A percentile compares a stretch with the other conserved stretches of the same genome.
phyloP scores from a whole-genome alignment of 2,797 vertebrate genomes.

The Schizopygopsis pylzovi region DNA sequence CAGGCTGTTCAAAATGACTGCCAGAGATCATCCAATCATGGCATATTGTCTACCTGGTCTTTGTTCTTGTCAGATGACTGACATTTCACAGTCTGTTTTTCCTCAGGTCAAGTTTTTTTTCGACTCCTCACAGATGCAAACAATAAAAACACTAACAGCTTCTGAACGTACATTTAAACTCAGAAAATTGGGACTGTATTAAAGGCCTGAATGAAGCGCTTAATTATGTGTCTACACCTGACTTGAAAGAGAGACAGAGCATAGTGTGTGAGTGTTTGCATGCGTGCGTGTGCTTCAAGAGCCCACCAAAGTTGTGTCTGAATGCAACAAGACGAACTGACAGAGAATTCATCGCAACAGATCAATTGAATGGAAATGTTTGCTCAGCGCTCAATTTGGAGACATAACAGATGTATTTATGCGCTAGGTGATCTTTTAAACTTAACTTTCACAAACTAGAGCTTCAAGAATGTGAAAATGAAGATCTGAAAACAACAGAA shows the following conservation, averaged over 20 bases:
- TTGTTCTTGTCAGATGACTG: conserved; percentile 61
- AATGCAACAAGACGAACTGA: conserved; percentile 64
- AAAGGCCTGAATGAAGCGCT: conserved; percentile 67
- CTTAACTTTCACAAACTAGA: conserved; percentile 51
- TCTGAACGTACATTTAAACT: conserved; percentile 57
- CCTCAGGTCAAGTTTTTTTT: conserved; percentile 55
- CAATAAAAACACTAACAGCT: conserved; percentile 53
- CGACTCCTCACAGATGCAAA: conserved; percentile 61
- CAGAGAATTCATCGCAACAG: conserved; percentile 60
- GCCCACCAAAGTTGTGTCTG: conserved; percentile 73
- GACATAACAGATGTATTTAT: conserved; percentile 69
- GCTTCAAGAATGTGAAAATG: conserved; percentile 32
- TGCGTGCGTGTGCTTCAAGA: conserved; percentile 53
- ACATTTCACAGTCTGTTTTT: conserved; percentile 64
- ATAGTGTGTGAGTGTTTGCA: conserved; percentile 16
- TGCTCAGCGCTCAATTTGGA: conserved; percentile 65
- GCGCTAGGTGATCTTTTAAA: conserved; percentile 55
- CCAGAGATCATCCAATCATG: conserved; percentile 56
- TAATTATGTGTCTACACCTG: conserved; percentile 74
- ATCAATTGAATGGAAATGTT: conserved; percentile 70
- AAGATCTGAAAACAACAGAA: conserved; percentile 22
- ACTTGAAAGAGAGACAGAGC: conserved; percentile 55
- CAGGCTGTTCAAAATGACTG: background rate
- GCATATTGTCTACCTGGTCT: conserved; percentile 58
- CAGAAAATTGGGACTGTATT: conserved; percentile 65